phyloP scores from a whole-genome alignment of 2,113 vertebrate species.

The Camelus bactrianus region DNA sequence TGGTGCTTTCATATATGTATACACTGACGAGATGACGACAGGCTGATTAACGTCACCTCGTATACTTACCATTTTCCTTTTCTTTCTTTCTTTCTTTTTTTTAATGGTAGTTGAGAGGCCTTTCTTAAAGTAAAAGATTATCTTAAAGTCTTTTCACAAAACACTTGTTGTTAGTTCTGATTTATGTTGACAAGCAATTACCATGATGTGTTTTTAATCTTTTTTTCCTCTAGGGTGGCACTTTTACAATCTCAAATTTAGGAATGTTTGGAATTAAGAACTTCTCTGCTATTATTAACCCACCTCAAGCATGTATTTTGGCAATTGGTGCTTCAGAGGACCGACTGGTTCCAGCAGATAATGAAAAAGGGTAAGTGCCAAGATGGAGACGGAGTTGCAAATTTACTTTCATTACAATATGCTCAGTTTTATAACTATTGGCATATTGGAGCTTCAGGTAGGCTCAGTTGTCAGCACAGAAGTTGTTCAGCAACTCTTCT shows the following conservation, averaged over 20 bases:
- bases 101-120: background rate
- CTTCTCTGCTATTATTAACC: slow-evolving; percentile 99
- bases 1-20: background rate
- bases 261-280: slow-evolving; percentile 99
- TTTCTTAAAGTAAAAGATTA: slow-evolving; percentile 44
- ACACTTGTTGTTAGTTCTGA: background rate
- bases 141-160: slow-evolving; percentile 34
- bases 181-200: background rate
- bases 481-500: background rate
- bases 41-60: background rate
- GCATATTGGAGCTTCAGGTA: background rate
- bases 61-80: background rate
- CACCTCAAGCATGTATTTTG: slow-evolving; percentile 98
- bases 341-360: slow-evolving; percentile 95
- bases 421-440: slow-evolving; percentile 7
- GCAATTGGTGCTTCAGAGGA: slow-evolving; percentile 96
- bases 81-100: background rate
- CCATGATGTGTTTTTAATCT: slow-evolving; percentile 22
- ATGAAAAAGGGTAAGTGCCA: slow-evolving; percentile 94
- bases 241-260: slow-evolving; percentile 98
- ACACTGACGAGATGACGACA: background rate
- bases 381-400: background rate
- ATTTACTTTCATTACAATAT: background rate
- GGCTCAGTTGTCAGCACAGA: background rate
- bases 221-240: slow-evolving; percentile 92